Conservation (phyloP, 2,113 vertebrate species). For the Fulmarus glacialis region DNA sequence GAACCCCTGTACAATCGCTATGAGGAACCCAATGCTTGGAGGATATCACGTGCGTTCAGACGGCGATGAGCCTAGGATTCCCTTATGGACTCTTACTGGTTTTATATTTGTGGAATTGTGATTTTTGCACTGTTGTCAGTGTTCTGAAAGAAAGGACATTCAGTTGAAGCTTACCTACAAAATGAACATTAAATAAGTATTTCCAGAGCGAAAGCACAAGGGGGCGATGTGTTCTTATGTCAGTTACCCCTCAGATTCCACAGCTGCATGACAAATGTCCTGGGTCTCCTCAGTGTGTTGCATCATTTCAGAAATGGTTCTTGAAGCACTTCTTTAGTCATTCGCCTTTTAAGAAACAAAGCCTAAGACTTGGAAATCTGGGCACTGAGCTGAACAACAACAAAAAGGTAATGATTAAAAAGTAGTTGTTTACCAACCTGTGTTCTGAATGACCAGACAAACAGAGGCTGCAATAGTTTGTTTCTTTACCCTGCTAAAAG, state of each 20-base stretch:
- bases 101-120: rapidly evolving
- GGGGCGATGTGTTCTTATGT: neutral
- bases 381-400: neutral
- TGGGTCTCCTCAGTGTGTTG: neutral
- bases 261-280: neutral
- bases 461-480: neutral
- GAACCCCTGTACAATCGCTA: conserved; percentile 98
- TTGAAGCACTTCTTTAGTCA: neutral
- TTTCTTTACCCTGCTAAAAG: neutral
- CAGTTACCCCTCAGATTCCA: neutral
- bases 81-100: rapidly evolving
- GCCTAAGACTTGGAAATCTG: neutral
- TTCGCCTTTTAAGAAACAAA: neutral
- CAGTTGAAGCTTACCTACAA: neutral
- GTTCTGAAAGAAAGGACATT: neutral
- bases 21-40: conserved; percentile 97
- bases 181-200: neutral
- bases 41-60: conserved; percentile 94
- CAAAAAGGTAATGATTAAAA: neutral
- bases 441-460: neutral
- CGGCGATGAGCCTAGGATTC: conserved; percentile 69
- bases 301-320: neutral
- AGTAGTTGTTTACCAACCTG: neutral
- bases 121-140: neutral
- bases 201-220: neutral